Evolutionary conservation across 1,140 invertebrate species (phyloP).

Genomic region (Mizuhopecten yessoensis): DNA sequence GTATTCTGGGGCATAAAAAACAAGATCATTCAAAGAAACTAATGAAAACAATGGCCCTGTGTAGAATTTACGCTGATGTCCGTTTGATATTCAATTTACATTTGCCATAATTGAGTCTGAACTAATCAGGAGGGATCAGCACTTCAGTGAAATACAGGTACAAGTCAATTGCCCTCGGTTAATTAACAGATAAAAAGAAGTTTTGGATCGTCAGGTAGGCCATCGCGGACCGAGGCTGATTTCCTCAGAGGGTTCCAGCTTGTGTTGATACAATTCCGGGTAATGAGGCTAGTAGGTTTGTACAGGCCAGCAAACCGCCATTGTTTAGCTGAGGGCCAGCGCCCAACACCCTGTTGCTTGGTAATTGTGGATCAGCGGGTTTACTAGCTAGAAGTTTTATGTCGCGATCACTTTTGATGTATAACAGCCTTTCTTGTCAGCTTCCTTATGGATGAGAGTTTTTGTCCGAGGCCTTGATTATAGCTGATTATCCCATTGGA

Average conservation of each 20-base stretch:
- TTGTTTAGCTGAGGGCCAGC: not conserved
- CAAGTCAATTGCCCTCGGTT: constrained; percentile 48
- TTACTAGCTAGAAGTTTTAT: not conserved
- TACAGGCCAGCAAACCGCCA: not conserved
- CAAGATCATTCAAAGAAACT: not conserved
- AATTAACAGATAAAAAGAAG: constrained; percentile 48
- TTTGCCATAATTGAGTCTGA: constrained; percentile 18
- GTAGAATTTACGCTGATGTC: constrained; percentile 20
- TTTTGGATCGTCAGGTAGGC: constrained; percentile 40
- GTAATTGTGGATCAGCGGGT: constrained; percentile 37
- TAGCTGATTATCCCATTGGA: constrained; percentile 14
- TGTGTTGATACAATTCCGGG: constrained; percentile 24
- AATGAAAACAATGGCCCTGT: constrained; percentile 13
- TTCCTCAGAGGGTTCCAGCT: constrained; percentile 42
- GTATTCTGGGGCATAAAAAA: not conserved
- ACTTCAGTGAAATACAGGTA: not conserved
- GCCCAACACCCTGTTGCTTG: constrained; percentile 8
- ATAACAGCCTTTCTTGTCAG: not conserved
- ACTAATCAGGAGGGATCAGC: constrained; percentile 25
- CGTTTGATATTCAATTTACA: constrained; percentile 35
- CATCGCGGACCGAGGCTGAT: constrained; percentile 20
- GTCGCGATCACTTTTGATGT: not conserved
- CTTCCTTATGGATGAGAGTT: constrained; percentile 9
- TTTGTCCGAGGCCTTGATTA: constrained; percentile 25
- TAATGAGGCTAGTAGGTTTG: constrained; percentile 20